Base-by-base conservation (phyloP, 2,113 vertebrate species). In the Octodon degus region DNA sequence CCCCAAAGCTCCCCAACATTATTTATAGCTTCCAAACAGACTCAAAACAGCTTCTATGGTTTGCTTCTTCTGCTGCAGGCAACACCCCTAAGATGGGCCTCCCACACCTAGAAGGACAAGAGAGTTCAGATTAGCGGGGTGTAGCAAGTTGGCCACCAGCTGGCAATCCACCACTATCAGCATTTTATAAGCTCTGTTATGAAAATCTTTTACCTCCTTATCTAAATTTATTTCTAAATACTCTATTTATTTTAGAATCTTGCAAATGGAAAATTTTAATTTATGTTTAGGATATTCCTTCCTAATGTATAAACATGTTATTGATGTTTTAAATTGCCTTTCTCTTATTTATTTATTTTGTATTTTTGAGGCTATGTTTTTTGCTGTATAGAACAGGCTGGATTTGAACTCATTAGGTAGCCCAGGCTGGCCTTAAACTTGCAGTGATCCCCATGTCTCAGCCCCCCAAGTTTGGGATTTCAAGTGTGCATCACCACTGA, bases 131-230 rank as follows among this genome's bases (percentile, higher is more conserved):
- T 58, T 58, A 58, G 55, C 55, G 17, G 55, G 55, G 55, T 58
- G 16, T 58, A 58, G 16, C 14, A 58, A 58, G 55, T 19, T 58
- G 55, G 19, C 55, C 17, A 58, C 53, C 55, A 19, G 17, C 55
- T 19, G 16, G 55, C 55, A 58, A 19, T 5, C 55, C 14, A 58
- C 55, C 55, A 58, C 55, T 19, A 58, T 17, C 55, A 58, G 55
- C 55, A 58, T 47, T 82, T 32, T 76, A 62, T 58, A 30, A 27
- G 30, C 32, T 86, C 55, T 40, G 17, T 8, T 80, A 25, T 58
- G 27, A 0, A 47, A 0, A 25, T 63, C 16, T 37, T 55, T 87
- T n/a, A 50, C 0, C 2, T 53, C 0, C 24, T 86, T n/a, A 16
- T 6, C 81, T 74, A 67, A 91, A 67, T 74, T 14, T 82, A 82